A percentile compares a stretch with the other conserved stretches of the same genome.
phyloP scores from a whole-genome alignment of 2,888 invertebrate genomes.

The Cataglyphis cursor region DNA sequence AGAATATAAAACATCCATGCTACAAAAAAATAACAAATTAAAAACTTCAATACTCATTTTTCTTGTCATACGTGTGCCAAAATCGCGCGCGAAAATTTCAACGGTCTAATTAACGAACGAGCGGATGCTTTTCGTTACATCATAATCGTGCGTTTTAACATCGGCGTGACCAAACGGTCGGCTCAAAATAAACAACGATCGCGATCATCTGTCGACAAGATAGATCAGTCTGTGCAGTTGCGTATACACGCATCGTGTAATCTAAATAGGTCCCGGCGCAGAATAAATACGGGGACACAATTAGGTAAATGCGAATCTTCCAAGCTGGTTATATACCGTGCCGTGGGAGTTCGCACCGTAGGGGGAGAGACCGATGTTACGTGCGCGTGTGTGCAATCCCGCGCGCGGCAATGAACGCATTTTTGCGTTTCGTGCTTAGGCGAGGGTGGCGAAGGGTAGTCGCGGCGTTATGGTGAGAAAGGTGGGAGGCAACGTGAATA shows the following conservation, averaged over 20 bases:
- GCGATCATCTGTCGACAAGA: conserved; percentile 67
- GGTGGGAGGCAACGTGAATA: conserved; percentile 83
- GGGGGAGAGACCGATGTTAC: conserved; percentile 20
- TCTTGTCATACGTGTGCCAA: background rate
- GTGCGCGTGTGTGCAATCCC: conserved; percentile 32
- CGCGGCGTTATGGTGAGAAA: conserved; percentile 84
- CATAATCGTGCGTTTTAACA: conserved; percentile 23
- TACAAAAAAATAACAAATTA: conserved; percentile 83
- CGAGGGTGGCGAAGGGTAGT: conserved; percentile 65
- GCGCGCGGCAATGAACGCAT: conserved; percentile 54
- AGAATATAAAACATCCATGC: conserved; percentile 86
- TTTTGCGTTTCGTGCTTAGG: conserved; percentile 65
- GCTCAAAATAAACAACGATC: conserved; percentile 33
- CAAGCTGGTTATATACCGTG: conserved; percentile 82
- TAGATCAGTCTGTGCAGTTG: conserved; percentile 61
- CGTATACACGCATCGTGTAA: conserved; percentile 75
- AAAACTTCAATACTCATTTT: background rate
- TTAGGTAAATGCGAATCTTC: conserved; percentile 85
- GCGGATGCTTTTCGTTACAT: background rate
- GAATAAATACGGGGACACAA: conserved; percentile 85
- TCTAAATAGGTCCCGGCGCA: conserved; percentile 81
- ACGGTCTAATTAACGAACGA: background rate
- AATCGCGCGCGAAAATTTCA: conserved; percentile 14
- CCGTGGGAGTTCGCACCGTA: conserved; percentile 74
- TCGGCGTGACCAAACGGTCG: background rate